Conservation (phyloP, 1,140 invertebrate genomes). For the Eupristina koningsbergeri region DNA sequence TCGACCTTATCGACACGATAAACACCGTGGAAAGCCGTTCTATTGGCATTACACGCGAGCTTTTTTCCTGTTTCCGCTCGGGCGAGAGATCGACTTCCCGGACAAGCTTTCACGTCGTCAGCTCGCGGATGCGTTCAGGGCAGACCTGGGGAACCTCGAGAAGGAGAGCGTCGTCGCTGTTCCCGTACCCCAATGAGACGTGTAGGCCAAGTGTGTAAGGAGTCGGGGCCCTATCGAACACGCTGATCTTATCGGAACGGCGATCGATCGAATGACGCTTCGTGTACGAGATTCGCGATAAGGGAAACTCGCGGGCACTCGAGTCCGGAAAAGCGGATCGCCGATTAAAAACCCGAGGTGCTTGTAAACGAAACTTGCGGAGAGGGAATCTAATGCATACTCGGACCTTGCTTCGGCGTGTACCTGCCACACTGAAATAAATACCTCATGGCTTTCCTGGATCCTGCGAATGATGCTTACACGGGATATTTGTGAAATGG, state of each 20-base stretch:
- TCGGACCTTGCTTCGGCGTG: slow-evolving; percentile 40
- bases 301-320: slow-evolving; percentile 41
- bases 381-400: slow-evolving; percentile 31
- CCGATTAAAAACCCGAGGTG: slow-evolving; percentile 50
- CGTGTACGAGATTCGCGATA: slow-evolving; percentile 58
- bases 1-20: slow-evolving; percentile 24
- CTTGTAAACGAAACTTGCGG: slow-evolving; percentile 38
- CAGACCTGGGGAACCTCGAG: slow-evolving; percentile 28
- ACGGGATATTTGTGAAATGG: slow-evolving; percentile 2
- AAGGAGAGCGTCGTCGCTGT: not conserved
- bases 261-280: slow-evolving; percentile 58
- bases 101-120: slow-evolving; percentile 49
- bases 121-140: slow-evolving; percentile 34
- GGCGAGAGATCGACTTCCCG: slow-evolving; percentile 1
- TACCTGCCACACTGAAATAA: slow-evolving; percentile 40
- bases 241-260: slow-evolving; percentile 42
- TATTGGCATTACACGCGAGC: slow-evolving; percentile 17
- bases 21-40: slow-evolving; percentile 1
- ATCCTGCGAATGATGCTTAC: slow-evolving; percentile 20
- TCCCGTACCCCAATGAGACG: not conserved
- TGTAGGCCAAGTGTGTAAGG: slow-evolving; percentile 19
- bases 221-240: slow-evolving; percentile 42
- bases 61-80: not conserved
- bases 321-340: slow-evolving; percentile 38
- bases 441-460: slow-evolving; percentile 29